phyloP scores from a whole-genome alignment of 2,113 vertebrate genomes.

The Cyanoramphus novaezelandiae region DNA sequence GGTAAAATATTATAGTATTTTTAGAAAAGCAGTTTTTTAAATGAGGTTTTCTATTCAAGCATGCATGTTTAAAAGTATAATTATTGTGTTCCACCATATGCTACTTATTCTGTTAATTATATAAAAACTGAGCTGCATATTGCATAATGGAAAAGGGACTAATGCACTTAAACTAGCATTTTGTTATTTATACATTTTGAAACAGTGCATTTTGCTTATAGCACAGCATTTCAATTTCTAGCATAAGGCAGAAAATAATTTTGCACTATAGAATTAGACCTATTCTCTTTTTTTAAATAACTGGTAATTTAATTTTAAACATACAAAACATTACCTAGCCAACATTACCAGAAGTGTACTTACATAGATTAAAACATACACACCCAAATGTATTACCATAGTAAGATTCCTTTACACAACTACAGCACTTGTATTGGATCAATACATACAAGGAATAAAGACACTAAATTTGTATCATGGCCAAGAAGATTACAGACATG shows the following conservation, averaged over 20 bases:
- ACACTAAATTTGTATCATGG: background rate
- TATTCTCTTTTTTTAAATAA: background rate
- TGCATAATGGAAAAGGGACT: background rate
- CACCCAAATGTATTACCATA: background rate
- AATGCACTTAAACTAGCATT: background rate
- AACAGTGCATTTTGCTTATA: background rate
- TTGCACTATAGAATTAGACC: background rate
- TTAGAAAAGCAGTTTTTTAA: slow-evolving; percentile 1
- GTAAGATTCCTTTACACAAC: background rate
- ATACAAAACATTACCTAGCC: background rate
- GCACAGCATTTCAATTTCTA: background rate
- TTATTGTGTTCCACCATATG: background rate
- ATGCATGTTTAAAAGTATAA: background rate
- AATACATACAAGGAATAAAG: background rate
- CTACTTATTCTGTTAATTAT: background rate
- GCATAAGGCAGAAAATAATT: background rate
- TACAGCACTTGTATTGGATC: background rate
- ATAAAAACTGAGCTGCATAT: background rate
- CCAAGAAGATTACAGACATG: background rate
- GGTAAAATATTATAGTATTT: background rate
- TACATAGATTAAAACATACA: background rate
- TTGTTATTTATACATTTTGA: background rate
- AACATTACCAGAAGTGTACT: background rate
- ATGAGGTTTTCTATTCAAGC: background rate
- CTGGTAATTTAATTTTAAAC: background rate